Conservation (phyloP, 2,113 vertebrate species). For the Hemiscyllium ocellatum region DNA sequence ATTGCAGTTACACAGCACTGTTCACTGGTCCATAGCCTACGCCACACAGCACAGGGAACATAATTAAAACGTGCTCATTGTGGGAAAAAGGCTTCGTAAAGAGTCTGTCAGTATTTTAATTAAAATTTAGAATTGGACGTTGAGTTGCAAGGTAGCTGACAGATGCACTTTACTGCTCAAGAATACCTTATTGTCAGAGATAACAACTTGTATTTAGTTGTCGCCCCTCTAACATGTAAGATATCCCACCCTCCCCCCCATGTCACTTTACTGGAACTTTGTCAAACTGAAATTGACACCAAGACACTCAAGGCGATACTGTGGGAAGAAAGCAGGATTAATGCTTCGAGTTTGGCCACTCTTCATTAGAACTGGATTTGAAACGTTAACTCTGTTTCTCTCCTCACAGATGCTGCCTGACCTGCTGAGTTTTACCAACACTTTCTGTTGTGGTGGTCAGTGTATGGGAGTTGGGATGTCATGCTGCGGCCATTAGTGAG, state of each 20-base stretch:
- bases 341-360: too few relatives aligned
- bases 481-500: too few relatives aligned
- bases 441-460: too few relatives aligned
- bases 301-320: neutral
- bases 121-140: constrained; percentile 16
- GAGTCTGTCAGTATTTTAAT: constrained; percentile 27
- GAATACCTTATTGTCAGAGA: neutral
- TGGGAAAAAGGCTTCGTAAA: neutral
- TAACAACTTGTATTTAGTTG: neutral
- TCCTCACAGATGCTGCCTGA: too few relatives aligned
- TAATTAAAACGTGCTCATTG: constrained; percentile 32
- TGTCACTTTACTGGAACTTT: neutral
- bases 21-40: neutral
- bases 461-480: too few relatives aligned
- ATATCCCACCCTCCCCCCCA: neutral
- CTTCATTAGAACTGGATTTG: too few relatives aligned
- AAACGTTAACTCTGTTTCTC: too few relatives aligned
- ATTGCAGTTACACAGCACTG: neutral
- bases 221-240: neutral
- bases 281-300: neutral
- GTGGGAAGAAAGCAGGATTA: too few relatives aligned
- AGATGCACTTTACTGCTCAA: neutral
- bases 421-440: too few relatives aligned
- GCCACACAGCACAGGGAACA: neutral
- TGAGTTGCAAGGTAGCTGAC: neutral